Base-by-base conservation (phyloP, 1,140 invertebrate genomes). In the Zaprionus capensis region DNA sequence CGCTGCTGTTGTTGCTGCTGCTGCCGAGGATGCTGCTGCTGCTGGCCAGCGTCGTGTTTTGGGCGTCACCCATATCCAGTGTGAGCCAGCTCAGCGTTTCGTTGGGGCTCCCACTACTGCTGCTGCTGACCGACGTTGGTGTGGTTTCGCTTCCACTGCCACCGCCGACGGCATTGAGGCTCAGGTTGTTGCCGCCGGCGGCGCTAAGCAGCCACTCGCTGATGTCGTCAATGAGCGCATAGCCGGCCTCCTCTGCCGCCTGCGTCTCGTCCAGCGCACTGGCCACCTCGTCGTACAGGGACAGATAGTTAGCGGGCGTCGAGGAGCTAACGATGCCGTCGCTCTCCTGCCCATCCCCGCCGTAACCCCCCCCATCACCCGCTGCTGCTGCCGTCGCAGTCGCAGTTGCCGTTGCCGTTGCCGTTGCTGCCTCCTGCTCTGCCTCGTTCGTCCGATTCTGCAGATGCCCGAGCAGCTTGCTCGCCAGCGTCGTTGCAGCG, bases 201-300 rank as follows among this genome's bases (percentile, higher is more conserved):
- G 72, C 71, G 49, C 84, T 71, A 24, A 90, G 58, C 62, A 90
- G 79, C 85, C 85, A 90, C 15, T 90, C 85, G 51, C 85, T 90
- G 36, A 90, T 90, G 64, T 90, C 85, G 34, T 90, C 85, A 57
- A 90, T 90, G 51, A 90, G 57, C 62, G 85, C 81, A 31, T 90
- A 88, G 62, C 85, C 82, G 11, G 70, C 86, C n/a, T 90, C 79
- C 38, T 84, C 84, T n/a, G 58, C 82, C 28, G 71, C 75, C 49
- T 78, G 72, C 65, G 80, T 55, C n/a, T 74, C 76, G 20, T 73
- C 75, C 38, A 75, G 24, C 3, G 59, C 78, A 17, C 36, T 66
- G 38, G 66, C 82, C 51, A 63, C 67, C 49, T 88, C 86, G 24
- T 88, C 86, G 64, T 90, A 88, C 31, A 85, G 72, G 53, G 87